Evolutionary conservation across 2,113 vertebrate species (phyloP).

Genomic region (Syngnathus typhle): DNA sequence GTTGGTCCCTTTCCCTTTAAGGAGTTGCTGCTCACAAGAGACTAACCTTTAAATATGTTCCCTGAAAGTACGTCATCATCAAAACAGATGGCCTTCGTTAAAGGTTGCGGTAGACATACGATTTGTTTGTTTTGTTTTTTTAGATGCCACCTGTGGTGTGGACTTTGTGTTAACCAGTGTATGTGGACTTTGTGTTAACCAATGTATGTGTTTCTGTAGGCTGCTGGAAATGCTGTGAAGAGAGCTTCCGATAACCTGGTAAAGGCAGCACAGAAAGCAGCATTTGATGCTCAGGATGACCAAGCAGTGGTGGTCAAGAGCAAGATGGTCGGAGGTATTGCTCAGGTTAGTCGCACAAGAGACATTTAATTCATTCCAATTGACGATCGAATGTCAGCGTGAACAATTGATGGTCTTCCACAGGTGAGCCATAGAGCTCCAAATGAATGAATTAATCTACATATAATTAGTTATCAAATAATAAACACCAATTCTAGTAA

Average conservation of each 20-base stretch:
- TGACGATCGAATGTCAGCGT: background rate
- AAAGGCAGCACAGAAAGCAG: slow-evolving; percentile 94
- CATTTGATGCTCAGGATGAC: slow-evolving; percentile 89
- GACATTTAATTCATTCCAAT: background rate
- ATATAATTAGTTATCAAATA: too few species aligned
- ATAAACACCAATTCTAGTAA: too few species aligned
- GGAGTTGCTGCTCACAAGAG: slow-evolving; percentile 27
- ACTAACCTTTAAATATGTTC: slow-evolving; percentile 2
- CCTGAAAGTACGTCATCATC: background rate
- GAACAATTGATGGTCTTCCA: background rate
- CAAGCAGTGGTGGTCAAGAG: slow-evolving; percentile 94
- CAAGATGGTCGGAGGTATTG: slow-evolving; percentile 96
- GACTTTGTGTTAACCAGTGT: background rate
- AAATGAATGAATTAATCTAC: too few species aligned
- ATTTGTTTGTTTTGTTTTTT: background rate
- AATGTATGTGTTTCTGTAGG: slow-evolving; percentile 60
- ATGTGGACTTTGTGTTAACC: background rate
- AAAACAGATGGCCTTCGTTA: background rate
- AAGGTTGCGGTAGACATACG: background rate
- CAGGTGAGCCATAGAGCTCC: too few species aligned
- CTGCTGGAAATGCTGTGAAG: slow-evolving; percentile 91
- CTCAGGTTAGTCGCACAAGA: slow-evolving; percentile 78
- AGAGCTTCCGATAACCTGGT: slow-evolving; percentile 94
- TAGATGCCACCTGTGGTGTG: background rate
- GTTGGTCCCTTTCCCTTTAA: slow-evolving; percentile 38